phyloP scores from a whole-genome alignment of 2,113 vertebrate genomes.

The Oxyruncus cristatus region DNA sequence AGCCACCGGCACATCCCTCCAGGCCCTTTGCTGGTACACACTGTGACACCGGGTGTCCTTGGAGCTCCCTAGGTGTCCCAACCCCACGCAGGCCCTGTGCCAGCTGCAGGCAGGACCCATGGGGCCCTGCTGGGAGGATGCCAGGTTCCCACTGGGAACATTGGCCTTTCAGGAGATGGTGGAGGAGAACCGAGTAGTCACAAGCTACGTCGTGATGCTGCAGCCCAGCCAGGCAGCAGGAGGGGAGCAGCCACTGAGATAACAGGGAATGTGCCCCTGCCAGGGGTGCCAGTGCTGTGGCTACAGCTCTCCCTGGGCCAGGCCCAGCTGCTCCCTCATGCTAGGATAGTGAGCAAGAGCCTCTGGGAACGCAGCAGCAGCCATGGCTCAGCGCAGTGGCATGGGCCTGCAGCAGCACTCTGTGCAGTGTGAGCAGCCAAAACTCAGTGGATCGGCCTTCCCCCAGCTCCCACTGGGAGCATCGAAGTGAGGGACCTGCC shows the following conservation, averaged over 20 bases:
- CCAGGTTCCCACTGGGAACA: constrained; percentile 15
- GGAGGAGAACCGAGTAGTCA: constrained; percentile 63
- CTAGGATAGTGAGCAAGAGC: constrained; percentile 71
- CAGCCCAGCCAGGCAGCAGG: neutral
- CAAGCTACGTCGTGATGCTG: constrained; percentile 65
- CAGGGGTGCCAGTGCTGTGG: neutral
- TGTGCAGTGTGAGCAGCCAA: constrained; percentile 61
- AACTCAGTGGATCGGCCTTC: constrained; percentile 24
- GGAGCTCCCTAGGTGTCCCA: neutral
- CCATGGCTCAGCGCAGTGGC: constrained; percentile 54
- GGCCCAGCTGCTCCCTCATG: neutral
- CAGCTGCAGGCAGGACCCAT: neutral
- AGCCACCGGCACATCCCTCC: neutral
- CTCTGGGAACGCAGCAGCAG: constrained; percentile 76
- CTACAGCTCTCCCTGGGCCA: neutral
- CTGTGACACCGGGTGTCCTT: neutral
- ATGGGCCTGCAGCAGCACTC: constrained; percentile 51
- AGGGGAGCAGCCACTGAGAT: neutral
- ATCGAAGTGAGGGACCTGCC: neutral
- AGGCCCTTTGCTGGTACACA: neutral
- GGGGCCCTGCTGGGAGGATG: neutral
- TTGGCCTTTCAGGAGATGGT: constrained; percentile 45
- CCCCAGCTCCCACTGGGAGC: fast-evolving
- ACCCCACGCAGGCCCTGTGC: neutral
- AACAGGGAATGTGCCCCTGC: fast-evolving